These are phyloP conservation scores for Coronaproctus castanopsis DNA, from an alignment of 2,888 invertebrate species.

Conservation along the genomic window DNA sequence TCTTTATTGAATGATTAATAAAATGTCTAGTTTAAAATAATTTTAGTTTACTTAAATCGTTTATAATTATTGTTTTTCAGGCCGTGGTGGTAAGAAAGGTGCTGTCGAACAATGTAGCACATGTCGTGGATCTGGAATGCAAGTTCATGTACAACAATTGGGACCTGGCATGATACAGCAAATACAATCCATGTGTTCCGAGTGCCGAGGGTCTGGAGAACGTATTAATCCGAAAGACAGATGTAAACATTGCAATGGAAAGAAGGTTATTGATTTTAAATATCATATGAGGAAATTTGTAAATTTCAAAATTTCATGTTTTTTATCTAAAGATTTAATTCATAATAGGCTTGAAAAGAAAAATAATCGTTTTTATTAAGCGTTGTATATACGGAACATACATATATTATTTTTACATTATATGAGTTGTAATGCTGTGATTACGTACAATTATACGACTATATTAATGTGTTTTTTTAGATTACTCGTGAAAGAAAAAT, in stretches of 20 bases:
- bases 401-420: too few species aligned
- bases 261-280: too few species aligned
- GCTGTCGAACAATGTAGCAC: constrained; percentile 63
- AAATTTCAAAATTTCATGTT: background rate
- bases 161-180: constrained; percentile 71
- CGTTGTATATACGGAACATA: too few species aligned
- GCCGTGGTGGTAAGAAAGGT: constrained; percentile 81
- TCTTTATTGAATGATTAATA: too few species aligned
- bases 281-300: constrained; percentile 2
- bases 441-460: too few species aligned
- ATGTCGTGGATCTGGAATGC: constrained; percentile 79
- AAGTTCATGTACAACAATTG: constrained; percentile 48
- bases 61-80: too few species aligned
- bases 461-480: constrained; percentile 22
- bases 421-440: too few species aligned
- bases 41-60: too few species aligned
- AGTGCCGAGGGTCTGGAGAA: constrained; percentile 74
- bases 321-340: background rate
- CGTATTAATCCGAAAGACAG: constrained; percentile 71
- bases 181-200: constrained; percentile 65
- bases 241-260: constrained; percentile 82
- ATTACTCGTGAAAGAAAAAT: constrained; percentile 77
- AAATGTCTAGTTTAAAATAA: too few species aligned
- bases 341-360: too few species aligned
- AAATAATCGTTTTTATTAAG: too few species aligned